Evolutionary conservation across 2,888 invertebrate genomes (phyloP), one percentile per base, ranked within the genome.

Genomic region (Trissolcus japonicus): DNA sequence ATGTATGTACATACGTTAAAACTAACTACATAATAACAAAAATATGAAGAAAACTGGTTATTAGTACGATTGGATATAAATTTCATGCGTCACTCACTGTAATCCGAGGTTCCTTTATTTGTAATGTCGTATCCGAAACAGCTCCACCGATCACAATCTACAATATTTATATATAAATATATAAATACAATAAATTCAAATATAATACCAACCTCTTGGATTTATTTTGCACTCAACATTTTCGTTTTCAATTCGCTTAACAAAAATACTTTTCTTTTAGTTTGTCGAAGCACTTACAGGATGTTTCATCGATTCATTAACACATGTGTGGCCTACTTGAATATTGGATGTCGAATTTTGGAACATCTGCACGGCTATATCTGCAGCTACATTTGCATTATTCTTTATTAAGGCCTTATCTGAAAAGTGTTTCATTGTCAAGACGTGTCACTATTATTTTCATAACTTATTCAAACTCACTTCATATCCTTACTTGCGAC

Each of bases 361-460:
- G 19, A 69, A 25, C 11, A 88, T 80, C 50, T 82, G 79, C 16
- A 83, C 91, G 1, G 97, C 95, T 81, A 98, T 95, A 87, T 94
- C 90, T 65, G 95, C 94, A 16, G 95, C 98, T 59, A 95, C 92
- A 84, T 89, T 91, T 1, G 98, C 98, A 90, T 99, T 99, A 90
- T 98, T 97, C 90, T 96, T 94, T 84, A 99, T 94, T 71, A 99
- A 91, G 29, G 95, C 96, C 82, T 97, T 94, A 90, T 98, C 96
- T 96, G 79, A 21, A 81, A 83, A 62, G 65, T 41, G 43, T 16
- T 14, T 16, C 14, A 46, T 46, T 35, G 35, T 46, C 14, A 46
- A 46, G 4, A 46, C 16, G 2, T 14, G n/a, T 46, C 14, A 46
- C 16, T 46, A 46, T 46, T 46, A 46, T 16, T 16, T 14, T 6